These are phyloP conservation scores for Minunthozetes semirufus DNA, from an alignment of 2,888 invertebrate species.

Conservation along the genomic window DNA sequence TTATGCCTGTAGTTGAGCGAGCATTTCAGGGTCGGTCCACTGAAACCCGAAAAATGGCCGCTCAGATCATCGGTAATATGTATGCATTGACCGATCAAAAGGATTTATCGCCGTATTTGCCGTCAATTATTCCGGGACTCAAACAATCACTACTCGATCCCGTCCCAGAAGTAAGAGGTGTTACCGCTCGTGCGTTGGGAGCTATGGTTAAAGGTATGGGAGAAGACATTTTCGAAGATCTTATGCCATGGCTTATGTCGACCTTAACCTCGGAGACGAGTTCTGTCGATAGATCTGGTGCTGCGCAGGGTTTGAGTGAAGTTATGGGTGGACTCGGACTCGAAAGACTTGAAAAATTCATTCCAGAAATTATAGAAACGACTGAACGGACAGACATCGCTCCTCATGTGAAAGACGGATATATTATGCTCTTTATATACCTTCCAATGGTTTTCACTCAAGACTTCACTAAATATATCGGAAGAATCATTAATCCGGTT, in stretches of 20 bases:
- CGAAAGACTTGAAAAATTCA: slow-evolving; percentile 86
- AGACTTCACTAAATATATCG: slow-evolving; percentile 90
- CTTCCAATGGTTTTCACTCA: slow-evolving; percentile 94
- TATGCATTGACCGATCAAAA: slow-evolving; percentile 98
- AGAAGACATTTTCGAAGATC: slow-evolving; percentile 87
- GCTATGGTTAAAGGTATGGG: slow-evolving; percentile 98
- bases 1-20: slow-evolving; percentile 98
- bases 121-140: slow-evolving; percentile 90
- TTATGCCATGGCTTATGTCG: slow-evolving; percentile 97
- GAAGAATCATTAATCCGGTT: slow-evolving; percentile 93
- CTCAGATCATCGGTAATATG: slow-evolving; percentile 99
- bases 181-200: slow-evolving; percentile 90
- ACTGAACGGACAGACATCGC: slow-evolving; percentile 87
- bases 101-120: slow-evolving; percentile 90
- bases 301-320: slow-evolving; percentile 89
- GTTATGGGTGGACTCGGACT: slow-evolving; percentile 93
- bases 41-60: slow-evolving; percentile 97
- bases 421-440: slow-evolving; percentile 99
- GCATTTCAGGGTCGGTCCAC: slow-evolving; percentile 96
- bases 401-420: slow-evolving; percentile 96
- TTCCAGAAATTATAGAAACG: slow-evolving; percentile 93
- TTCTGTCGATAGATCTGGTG: slow-evolving; percentile 88
- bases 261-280: slow-evolving; percentile 89
- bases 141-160: slow-evolving; percentile 94
- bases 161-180: slow-evolving; percentile 90